Conservation (phyloP, 2,797 vertebrate species). For the Danio choprae region DNA sequence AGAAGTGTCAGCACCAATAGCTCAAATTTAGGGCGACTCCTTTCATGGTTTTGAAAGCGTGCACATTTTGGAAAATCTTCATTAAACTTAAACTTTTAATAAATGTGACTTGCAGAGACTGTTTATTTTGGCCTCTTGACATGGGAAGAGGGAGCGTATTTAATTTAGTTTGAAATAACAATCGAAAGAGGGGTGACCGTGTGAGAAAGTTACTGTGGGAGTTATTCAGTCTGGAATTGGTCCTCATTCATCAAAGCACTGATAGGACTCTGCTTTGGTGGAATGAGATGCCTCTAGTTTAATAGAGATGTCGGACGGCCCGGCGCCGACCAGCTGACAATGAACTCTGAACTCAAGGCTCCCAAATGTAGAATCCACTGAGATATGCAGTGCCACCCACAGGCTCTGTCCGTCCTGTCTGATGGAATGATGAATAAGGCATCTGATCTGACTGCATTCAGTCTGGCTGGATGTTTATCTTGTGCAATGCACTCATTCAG, state of each 20-base stretch:
- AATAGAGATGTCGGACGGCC: slow-evolving; percentile 16
- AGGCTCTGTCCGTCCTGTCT: background rate
- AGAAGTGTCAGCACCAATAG: background rate
- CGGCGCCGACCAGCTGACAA: slow-evolving; percentile 4
- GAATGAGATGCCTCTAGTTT: background rate
- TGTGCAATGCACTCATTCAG: background rate
- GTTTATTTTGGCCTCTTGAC: slow-evolving; percentile 24
- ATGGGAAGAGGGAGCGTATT: background rate
- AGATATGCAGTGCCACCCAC: slow-evolving; percentile 34
- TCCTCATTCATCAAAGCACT: slow-evolving; percentile 29
- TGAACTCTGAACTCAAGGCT: slow-evolving; percentile 20
- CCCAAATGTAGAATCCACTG: background rate
- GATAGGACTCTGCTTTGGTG: background rate
- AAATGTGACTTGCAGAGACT: background rate
- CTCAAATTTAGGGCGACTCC: background rate
- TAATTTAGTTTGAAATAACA: slow-evolving; percentile 23
- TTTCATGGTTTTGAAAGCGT: background rate
- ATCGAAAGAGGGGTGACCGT: slow-evolving; percentile 25
- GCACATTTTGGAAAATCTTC: background rate
- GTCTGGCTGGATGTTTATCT: slow-evolving; percentile 14
- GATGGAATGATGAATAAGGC: slow-evolving; percentile 16
- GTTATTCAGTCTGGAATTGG: slow-evolving; percentile 22
- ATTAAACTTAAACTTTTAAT: slow-evolving; percentile 10
- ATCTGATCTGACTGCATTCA: background rate
- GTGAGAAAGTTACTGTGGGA: slow-evolving; percentile 23